phyloP scores from a whole-genome alignment of 2,113 vertebrate species.

The Edolisoma coerulescens region DNA sequence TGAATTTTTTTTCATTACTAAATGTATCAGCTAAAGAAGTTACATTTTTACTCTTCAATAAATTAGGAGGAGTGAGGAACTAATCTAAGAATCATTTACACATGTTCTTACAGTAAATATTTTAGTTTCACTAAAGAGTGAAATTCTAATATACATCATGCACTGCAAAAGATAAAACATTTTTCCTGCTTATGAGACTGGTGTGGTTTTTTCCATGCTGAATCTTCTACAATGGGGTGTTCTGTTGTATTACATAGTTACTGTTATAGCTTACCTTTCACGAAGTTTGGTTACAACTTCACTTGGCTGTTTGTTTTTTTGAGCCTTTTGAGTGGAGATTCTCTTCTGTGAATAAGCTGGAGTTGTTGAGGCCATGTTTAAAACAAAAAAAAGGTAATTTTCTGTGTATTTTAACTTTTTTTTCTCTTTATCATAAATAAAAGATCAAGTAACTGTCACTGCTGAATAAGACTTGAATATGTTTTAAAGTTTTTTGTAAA shows the following conservation, averaged over 20 bases:
- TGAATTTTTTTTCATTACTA: not conserved
- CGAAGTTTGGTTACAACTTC: not conserved
- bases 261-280: slow-evolving; percentile 59
- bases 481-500: not conserved
- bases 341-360: slow-evolving; percentile 45
- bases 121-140: not conserved
- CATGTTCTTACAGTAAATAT: not conserved
- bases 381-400: not conserved
- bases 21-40: not conserved
- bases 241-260: not conserved
- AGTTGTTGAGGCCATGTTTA: slow-evolving; percentile 25
- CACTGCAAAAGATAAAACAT: not conserved
- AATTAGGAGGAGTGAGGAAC: not conserved
- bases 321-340: not conserved
- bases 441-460: not conserved
- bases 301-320: not conserved
- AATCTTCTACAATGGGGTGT: not conserved
- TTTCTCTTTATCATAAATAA: not conserved
- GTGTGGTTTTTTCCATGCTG: not conserved
- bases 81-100: not conserved
- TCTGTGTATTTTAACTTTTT: not conserved
- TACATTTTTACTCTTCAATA: not conserved
- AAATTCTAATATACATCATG: not conserved
- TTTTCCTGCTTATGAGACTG: not conserved
- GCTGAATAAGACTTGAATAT: not conserved